A percentile compares a stretch with the other conserved stretches of the same genome.
Conservation (phyloP, 1,140 invertebrate species). For the Polypedilum vanderplanki region DNA sequence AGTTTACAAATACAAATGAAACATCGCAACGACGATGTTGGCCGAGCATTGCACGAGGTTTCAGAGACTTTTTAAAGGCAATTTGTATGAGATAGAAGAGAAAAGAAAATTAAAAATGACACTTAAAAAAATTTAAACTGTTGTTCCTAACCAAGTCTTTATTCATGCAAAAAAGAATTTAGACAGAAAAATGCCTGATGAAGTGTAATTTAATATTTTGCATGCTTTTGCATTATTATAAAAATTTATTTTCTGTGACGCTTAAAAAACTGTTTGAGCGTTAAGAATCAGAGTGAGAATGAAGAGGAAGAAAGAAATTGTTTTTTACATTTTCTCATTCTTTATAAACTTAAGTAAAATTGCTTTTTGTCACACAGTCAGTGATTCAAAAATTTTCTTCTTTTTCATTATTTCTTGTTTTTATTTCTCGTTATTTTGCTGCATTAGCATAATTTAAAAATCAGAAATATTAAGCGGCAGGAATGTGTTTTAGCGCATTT, state of each 20-base stretch:
- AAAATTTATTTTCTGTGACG: neutral
- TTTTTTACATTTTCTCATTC: conserved; percentile 13
- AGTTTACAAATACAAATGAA: neutral
- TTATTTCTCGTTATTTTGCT: neutral
- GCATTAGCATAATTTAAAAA: neutral
- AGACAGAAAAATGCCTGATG: neutral
- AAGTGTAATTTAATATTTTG: neutral
- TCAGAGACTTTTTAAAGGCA: neutral
- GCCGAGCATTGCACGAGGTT: neutral
- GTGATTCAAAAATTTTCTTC: neutral
- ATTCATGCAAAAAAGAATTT: neutral
- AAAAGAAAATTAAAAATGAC: neutral
- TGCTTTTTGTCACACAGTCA: conserved; percentile 11
- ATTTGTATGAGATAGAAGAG: neutral
- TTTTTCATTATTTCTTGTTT: neutral
- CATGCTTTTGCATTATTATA: conserved; percentile 5
- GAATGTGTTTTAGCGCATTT: too few relatives aligned
- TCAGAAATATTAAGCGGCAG: neutral
- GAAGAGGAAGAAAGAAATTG: neutral
- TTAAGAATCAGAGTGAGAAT: neutral
- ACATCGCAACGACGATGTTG: neutral
- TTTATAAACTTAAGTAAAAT: conserved; percentile 1
- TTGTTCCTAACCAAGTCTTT: neutral
- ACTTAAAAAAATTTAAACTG: neutral
- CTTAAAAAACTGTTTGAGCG: neutral